Conservation (phyloP, 2,797 vertebrate species). For the Natrix natrix region DNA sequence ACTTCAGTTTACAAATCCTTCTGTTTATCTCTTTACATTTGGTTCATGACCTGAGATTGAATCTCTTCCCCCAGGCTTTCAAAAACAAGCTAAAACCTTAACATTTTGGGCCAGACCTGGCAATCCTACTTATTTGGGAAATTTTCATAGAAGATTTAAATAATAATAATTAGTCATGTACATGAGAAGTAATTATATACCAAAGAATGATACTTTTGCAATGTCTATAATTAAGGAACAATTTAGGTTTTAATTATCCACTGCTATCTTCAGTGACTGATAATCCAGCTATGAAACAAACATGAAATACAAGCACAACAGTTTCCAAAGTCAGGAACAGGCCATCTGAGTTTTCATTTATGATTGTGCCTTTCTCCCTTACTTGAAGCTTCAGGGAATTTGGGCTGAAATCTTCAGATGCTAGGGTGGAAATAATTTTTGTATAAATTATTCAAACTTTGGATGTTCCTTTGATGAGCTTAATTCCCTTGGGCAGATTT, state of each 20-base stretch:
- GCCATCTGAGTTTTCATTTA: slow-evolving; percentile 31
- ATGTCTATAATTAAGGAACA: slow-evolving; percentile 64
- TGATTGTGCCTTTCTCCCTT: slow-evolving; percentile 12
- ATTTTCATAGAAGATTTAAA: slow-evolving; percentile 49
- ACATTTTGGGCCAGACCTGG: not conserved
- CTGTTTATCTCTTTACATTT: not conserved
- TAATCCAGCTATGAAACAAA: slow-evolving; percentile 62
- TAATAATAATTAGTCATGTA: slow-evolving; percentile 47
- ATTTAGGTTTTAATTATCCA: slow-evolving; percentile 68
- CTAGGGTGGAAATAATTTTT: not conserved
- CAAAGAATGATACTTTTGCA: slow-evolving; percentile 30
- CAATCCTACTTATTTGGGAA: slow-evolving; percentile 25
- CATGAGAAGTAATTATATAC: slow-evolving; percentile 55
- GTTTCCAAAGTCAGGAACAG: slow-evolving; percentile 15
- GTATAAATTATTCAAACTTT: slow-evolving; percentile 12
- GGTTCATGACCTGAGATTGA: not conserved
- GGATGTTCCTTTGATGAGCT: not conserved
- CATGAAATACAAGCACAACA: slow-evolving; percentile 40
- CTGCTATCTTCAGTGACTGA: slow-evolving; percentile 47
- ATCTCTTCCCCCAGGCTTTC: not conserved
- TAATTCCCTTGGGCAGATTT: not conserved
- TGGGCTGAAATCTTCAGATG: not conserved
- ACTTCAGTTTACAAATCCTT: not conserved
- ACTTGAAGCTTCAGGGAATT: slow-evolving; percentile 24
- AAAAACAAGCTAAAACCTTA: not conserved